Percentiles rank a stretch among this genome's conserved stretches.
phyloP scores from a whole-genome alignment of 2,888 invertebrate genomes.

The Lasioglossum vierecki region DNA sequence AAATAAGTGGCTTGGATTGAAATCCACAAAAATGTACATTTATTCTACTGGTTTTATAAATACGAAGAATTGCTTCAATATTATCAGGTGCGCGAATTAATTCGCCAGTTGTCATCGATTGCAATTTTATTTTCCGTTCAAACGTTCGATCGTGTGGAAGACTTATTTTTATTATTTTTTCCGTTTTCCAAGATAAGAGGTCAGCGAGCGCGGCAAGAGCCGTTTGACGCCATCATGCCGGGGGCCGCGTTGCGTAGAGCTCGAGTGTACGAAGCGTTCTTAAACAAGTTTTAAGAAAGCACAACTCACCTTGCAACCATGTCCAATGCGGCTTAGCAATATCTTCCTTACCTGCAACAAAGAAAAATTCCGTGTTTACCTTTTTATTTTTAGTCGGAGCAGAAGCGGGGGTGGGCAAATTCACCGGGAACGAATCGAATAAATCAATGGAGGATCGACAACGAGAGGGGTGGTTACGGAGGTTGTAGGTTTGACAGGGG shows the following conservation, averaged over 20 bases:
- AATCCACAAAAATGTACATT: background rate
- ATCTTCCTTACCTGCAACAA: conserved; percentile 83
- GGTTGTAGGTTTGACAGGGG: background rate
- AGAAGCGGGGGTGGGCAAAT: background rate
- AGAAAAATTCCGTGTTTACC: conserved; percentile 50
- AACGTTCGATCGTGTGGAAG: background rate
- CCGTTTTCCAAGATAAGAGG: background rate
- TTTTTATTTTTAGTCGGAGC: background rate
- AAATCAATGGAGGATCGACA: conserved; percentile 43
- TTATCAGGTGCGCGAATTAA: background rate
- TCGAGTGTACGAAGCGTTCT: conserved; percentile 19
- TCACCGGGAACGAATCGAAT: conserved; percentile 15
- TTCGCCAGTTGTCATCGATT: background rate
- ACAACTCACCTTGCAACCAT: conserved; percentile 83
- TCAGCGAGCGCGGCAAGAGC: background rate
- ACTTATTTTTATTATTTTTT: too few species aligned
- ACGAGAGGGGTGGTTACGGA: background rate
- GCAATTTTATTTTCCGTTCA: background rate
- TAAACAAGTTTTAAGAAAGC: conserved; percentile 58
- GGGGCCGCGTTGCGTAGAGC: background rate
- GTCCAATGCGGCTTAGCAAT: conserved; percentile 83
- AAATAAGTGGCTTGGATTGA: background rate
- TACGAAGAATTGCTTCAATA: background rate
- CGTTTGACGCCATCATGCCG: conserved; percentile 5
- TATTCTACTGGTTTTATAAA: background rate